Base-by-base conservation (phyloP, 2,888 invertebrate species). In the Glyphotaelius pellucidus region DNA sequence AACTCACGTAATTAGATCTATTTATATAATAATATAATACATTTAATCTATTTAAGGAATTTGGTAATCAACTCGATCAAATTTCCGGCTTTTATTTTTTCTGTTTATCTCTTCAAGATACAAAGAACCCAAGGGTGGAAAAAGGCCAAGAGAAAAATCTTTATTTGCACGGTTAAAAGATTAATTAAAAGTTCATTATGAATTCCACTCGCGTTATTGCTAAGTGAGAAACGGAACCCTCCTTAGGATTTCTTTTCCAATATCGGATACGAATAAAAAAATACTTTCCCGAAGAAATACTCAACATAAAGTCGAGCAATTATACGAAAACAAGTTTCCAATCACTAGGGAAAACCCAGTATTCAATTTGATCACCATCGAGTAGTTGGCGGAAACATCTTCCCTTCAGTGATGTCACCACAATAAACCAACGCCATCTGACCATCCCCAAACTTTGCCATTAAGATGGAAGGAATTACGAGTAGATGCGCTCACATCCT, bases 381-480 rank as follows among this genome's bases (percentile, higher is more conserved):
- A 42, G 86, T 15, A 47, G 30, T 47, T 86, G n/a, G 35, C n/a
- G 42, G 42, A 86, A 86, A 86, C 86, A 42, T 88, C 32, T 85
- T 88, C 25, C 31, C 67, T 52, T 67, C 25, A 88, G 35, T 67
- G 67, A 67, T 67, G 67, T 88, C 67, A 42, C 38, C 38, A 32
- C 67, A n/a, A 67, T 67, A 35, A 31, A 35, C 88, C 88, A 85
- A 25, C 35, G 7, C 35, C 12, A 11, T 52, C 52, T 25, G 42
- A 85, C n/a, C n/a, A 25, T 11, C 35, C 42, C 25, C 30, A 47
- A 88, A 88, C 67, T 88, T 31, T 3, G 38, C 32, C 88, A 67
- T 31, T 12, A 52, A 87, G 32, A 87, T 87, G 52, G 31, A 15
- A 11, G 67, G 32, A 67, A 87, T 87, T 87, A 87, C 31, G 88